phyloP scores from a whole-genome alignment of 1,140 invertebrate genomes.

The Venturia canescens region DNA sequence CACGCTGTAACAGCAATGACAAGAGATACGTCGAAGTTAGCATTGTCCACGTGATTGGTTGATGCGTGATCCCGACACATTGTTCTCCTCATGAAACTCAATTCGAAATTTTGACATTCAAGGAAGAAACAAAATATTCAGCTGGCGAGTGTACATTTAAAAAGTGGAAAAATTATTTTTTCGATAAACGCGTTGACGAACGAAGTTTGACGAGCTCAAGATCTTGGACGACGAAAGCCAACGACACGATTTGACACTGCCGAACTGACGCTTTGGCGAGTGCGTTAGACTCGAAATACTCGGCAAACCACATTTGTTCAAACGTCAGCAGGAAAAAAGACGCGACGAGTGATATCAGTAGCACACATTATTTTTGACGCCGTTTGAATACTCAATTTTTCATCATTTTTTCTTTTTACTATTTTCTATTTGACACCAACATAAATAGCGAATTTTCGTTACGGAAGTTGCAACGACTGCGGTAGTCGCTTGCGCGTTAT shows the following conservation, averaged over 20 bases:
- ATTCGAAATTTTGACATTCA: neutral
- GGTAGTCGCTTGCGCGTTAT: neutral
- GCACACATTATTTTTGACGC: neutral
- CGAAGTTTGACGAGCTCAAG: neutral
- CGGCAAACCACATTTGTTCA: constrained; percentile 9
- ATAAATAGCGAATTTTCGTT: neutral
- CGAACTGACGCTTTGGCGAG: constrained; percentile 5
- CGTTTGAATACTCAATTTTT: neutral
- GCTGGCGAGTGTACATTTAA: neutral
- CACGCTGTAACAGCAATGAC: constrained; percentile 74
- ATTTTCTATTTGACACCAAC: too few species aligned
- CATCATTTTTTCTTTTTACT: neutral
- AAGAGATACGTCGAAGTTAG: constrained; percentile 66
- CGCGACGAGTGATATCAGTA: constrained; percentile 4
- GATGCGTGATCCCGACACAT: neutral
- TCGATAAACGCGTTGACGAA: too few species aligned
- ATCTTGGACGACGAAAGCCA: neutral
- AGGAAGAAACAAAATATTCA: neutral
- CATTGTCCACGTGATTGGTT: constrained; percentile 55
- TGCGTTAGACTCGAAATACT: neutral
- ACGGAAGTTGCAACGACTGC: neutral
- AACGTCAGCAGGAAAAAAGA: constrained; percentile 27
- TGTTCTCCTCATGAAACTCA: neutral
- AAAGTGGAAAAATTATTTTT: neutral
- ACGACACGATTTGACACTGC: neutral